These are phyloP conservation scores for Benitochromis conjunctus DNA, from an alignment of 2,113 vertebrate genomes.

Conservation along the genomic window DNA sequence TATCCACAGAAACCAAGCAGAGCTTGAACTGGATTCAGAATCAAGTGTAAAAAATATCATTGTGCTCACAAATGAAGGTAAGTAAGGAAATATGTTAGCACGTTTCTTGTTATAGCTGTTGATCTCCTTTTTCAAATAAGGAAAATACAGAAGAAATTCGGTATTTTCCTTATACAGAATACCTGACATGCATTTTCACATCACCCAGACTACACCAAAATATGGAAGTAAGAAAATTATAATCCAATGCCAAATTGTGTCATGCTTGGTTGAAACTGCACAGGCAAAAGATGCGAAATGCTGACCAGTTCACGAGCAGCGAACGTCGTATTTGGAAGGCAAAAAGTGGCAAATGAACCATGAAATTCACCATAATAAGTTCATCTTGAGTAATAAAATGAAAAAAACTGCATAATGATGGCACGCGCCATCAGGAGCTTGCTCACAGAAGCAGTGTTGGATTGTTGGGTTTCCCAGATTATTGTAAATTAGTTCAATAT, in stretches of 20 bases:
- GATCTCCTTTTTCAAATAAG: neutral
- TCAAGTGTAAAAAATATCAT: neutral
- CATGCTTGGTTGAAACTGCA: neutral
- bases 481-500: neutral
- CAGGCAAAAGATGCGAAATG: neutral
- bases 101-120: neutral
- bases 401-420: neutral
- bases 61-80: neutral
- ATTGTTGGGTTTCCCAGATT: neutral
- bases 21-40: neutral
- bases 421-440: neutral
- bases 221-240: neutral
- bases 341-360: neutral
- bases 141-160: neutral
- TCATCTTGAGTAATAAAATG: neutral
- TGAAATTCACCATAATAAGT: neutral
- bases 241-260: neutral
- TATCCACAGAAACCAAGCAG: constrained; percentile 24
- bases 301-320: neutral
- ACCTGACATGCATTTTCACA: neutral
- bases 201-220: neutral
- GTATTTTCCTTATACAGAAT: neutral
- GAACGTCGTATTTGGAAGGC: neutral
- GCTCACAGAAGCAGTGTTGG: neutral
- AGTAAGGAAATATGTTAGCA: neutral